Evolutionary conservation across 53 echinoderm and acorn worm species (phyloP).

Genomic region (Mesocentrotus franciscanus): DNA sequence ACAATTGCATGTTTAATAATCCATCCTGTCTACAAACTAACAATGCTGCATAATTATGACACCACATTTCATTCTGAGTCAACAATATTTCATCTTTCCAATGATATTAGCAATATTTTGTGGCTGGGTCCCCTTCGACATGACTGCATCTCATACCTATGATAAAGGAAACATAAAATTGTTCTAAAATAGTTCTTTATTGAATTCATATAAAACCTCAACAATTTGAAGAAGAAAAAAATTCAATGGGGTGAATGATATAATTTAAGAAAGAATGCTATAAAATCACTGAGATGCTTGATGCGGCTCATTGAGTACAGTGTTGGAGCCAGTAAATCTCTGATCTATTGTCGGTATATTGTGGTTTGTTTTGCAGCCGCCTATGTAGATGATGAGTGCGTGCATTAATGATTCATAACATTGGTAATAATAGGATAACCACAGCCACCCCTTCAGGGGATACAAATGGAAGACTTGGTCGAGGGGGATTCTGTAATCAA

Average conservation of each 20-base stretch:
- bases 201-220: background rate
- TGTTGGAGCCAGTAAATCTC: background rate
- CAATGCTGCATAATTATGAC: background rate
- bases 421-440: conserved; percentile 17
- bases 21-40: background rate
- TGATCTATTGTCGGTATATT: background rate
- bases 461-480: background rate
- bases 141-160: background rate
- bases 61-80: background rate
- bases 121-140: background rate
- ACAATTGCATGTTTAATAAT: background rate
- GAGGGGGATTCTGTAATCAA: background rate
- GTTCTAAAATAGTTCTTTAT: background rate
- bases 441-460: background rate
- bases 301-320: background rate
- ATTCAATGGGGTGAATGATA: background rate
- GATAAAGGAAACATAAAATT: background rate
- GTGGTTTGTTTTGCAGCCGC: conserved; percentile 1
- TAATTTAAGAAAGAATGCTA: background rate
- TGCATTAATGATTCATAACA: conserved; percentile 44
- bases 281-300: background rate
- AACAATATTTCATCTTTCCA: background rate
- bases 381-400: background rate
- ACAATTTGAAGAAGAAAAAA: background rate
- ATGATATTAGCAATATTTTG: background rate